A percentile compares a stretch with the other conserved stretches of the same genome.
These are phyloP conservation scores for Thereva nobilitata DNA, from an alignment of 2,888 invertebrate genomes.

Conservation along the genomic window DNA sequence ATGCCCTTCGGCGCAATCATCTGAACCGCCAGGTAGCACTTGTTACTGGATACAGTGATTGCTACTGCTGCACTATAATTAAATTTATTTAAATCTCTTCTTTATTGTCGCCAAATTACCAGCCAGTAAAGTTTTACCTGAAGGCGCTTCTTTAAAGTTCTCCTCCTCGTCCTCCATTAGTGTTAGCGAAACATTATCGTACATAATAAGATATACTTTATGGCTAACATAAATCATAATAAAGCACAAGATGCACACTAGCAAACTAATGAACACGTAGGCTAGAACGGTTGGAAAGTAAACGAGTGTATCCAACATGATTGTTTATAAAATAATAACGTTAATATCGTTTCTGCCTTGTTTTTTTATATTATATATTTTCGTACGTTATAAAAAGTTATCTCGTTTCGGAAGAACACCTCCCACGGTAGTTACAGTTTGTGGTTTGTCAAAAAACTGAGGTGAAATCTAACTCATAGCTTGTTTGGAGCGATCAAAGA, in stretches of 20 bases:
- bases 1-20: constrained; percentile 1
- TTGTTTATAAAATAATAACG: constrained; percentile 16
- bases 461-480: neutral
- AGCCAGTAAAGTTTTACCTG: constrained; percentile 39
- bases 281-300: constrained; percentile 55
- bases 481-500: neutral
- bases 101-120: constrained; percentile 4
- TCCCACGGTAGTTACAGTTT: neutral
- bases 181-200: constrained; percentile 51
- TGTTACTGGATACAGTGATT: neutral
- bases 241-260: constrained; percentile 53
- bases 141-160: constrained; percentile 34
- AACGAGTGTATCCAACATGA: constrained; percentile 52
- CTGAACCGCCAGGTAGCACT: constrained; percentile 15
- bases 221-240: constrained; percentile 55
- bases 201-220: constrained; percentile 53
- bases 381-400: neutral
- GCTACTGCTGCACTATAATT: constrained; percentile 23
- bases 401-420: neutral
- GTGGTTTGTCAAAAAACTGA: neutral
- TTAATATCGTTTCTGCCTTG: neutral
- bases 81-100: neutral
- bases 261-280: constrained; percentile 52
- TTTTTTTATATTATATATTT: neutral
- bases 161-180: constrained; percentile 26